Conservation (phyloP, 2,888 invertebrate genomes). For the Seira sanloemensis region DNA sequence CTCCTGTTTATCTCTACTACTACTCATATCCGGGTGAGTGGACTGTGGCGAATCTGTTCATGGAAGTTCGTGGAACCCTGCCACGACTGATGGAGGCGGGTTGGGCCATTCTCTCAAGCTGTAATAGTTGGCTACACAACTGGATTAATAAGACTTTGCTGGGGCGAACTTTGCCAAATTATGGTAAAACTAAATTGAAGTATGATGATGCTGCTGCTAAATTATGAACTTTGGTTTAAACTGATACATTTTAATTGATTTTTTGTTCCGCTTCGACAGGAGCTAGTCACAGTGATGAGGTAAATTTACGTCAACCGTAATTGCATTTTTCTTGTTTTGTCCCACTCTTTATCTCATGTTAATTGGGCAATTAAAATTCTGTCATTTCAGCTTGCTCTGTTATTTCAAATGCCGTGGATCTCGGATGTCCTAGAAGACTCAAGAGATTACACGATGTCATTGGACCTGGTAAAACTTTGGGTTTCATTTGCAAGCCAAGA, state of each 20-base stretch:
- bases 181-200: constrained; percentile 44
- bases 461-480: constrained; percentile 63
- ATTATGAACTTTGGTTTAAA: background rate
- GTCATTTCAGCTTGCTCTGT: constrained; percentile 59
- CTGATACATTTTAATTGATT: background rate
- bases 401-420: constrained; percentile 60
- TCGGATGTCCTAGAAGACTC: constrained; percentile 55
- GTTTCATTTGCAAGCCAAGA: constrained; percentile 47
- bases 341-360: no score
- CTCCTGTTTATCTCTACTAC: constrained; percentile 63
- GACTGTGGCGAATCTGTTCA: constrained; percentile 60
- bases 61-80: constrained; percentile 53
- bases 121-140: constrained; percentile 60
- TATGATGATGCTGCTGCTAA: background rate
- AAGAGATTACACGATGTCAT: constrained; percentile 64
- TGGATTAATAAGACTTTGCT: constrained; percentile 62
- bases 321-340: no score
- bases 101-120: constrained; percentile 62
- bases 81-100: constrained; percentile 59
- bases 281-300: constrained; percentile 64
- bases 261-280: constrained; percentile 34
- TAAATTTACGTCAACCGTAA: no score
- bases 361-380: no score
- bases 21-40: constrained; percentile 62
- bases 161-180: constrained; percentile 63